Base-by-base conservation (phyloP, 2,797 vertebrate genomes). In the Acipenser ruthenus region DNA sequence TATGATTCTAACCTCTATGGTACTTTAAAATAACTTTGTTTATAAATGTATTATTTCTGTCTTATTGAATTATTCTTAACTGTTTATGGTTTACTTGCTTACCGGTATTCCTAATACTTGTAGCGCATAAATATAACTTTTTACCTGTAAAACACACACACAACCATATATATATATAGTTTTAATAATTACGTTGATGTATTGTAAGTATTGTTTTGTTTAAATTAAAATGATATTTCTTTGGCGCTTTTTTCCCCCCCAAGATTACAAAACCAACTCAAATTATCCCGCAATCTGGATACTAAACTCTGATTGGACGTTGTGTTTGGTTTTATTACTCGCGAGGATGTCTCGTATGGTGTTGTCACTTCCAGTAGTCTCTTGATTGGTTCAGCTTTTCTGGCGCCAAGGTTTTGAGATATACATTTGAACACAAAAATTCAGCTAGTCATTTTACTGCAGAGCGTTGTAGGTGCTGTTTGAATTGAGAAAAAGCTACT, bases 351-450 rank as follows among this genome's bases (percentile, higher is more conserved):
- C 23, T 12, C 8, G 11, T 58, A 37, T 37, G 23, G 7, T 1
- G 6, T 3, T 13, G 7, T 8, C 12, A 11, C 11, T 6, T 13
- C 6, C 6, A 58, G 55, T 2, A 6, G 13, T 18, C 52, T 18
- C 23, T 18, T 37, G 60, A 62, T 62, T 62, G 60, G 60, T 18
- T 23, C 59, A 10, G 59, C 1, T 13, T 53, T 53, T 12, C 12
- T 53, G 60, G 60, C 60, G 60, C 60, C 60, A 62, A 62, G 13
- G 23, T 7, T 62, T 62, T n/a, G 18, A 62, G 8, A 37, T 7
- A 62, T 62, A 62, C 15, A 62, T 62, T 37, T 4, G 18, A n/a
- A 8, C 58, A 58, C 12, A 10, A 7, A n/a, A 6, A 6, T 58
- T 13, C 6, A 12, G 9, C 13, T 2, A 12, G 12, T 6, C 55